These are phyloP conservation scores for Onychostruthus taczanowskii DNA, from an alignment of 2,113 vertebrate genomes.

Conservation along the genomic window DNA sequence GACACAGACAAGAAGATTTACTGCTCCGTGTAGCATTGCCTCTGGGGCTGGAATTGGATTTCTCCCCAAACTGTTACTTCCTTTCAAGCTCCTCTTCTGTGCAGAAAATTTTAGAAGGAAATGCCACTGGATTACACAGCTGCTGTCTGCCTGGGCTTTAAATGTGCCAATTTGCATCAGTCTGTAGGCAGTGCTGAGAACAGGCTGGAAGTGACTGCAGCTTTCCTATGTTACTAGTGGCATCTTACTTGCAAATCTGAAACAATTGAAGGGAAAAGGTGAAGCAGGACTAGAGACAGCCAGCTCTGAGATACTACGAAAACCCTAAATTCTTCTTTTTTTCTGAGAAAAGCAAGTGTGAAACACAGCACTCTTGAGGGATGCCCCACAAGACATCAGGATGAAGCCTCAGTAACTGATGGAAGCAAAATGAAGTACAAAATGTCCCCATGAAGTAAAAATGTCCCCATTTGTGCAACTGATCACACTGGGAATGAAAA, in stretches of 20 bases:
- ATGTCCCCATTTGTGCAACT: not conserved
- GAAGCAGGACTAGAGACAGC: not conserved
- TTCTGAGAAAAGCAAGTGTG: not conserved
- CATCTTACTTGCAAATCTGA: slow-evolving; percentile 9
- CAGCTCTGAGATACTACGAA: not conserved
- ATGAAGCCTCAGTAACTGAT: not conserved
- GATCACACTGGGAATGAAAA: not conserved
- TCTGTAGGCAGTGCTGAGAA: slow-evolving; percentile 27
- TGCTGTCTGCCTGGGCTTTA: slow-evolving; percentile 43
- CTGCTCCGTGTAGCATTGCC: not conserved
- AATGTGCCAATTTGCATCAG: slow-evolving; percentile 43
- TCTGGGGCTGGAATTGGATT: slow-evolving; percentile 14
- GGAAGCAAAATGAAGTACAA: not conserved
- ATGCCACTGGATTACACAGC: slow-evolving; percentile 54
- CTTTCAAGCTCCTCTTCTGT: slow-evolving; percentile 30
- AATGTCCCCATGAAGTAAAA: not conserved
- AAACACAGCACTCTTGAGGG: not conserved
- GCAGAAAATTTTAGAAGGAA: slow-evolving; percentile 44
- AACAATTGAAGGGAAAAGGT: slow-evolving; percentile 1
- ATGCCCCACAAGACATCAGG: not conserved
- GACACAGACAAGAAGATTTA: slow-evolving; percentile 7
- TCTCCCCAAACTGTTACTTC: slow-evolving; percentile 38
- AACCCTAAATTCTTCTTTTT: not conserved
- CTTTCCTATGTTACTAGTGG: not conserved
- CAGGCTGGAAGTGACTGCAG: slow-evolving; percentile 14